phyloP scores from a whole-genome alignment of 2,888 invertebrate genomes.

The Tuta absoluta region DNA sequence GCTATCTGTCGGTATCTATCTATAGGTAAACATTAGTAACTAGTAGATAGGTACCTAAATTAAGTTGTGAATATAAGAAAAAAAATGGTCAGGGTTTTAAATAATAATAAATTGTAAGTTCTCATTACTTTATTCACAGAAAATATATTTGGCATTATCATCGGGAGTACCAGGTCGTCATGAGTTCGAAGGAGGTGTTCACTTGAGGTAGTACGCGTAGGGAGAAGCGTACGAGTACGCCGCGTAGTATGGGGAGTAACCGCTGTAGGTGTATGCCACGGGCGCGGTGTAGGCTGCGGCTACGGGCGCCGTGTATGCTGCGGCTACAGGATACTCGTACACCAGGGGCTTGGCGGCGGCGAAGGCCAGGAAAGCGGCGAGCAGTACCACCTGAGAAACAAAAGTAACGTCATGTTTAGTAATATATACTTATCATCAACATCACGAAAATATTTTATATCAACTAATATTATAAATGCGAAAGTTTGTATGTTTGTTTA shows the following conservation, averaged over 20 bases:
- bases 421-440: too few species aligned
- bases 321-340: conserved; percentile 63
- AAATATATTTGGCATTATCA: conserved; percentile 26
- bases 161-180: conserved; percentile 10
- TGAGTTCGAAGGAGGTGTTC: conserved; percentile 31
- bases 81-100: background rate
- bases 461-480: too few species aligned
- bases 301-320: conserved; percentile 70
- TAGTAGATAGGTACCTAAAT: background rate
- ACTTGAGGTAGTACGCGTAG: conserved; percentile 66
- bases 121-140: conserved; percentile 22
- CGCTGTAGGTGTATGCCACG: conserved; percentile 58
- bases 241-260: conserved; percentile 53
- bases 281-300: conserved; percentile 77
- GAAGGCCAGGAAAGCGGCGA: conserved; percentile 78
- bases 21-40: too few species aligned
- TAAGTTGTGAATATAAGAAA: too few species aligned
- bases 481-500: too few species aligned
- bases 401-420: too few species aligned
- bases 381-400: conserved; percentile 56
- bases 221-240: conserved; percentile 62
- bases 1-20: too few species aligned
- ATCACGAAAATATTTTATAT: too few species aligned
- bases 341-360: conserved; percentile 62
- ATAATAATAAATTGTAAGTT: background rate